A percentile compares a stretch with the other conserved stretches of the same genome.
These are phyloP conservation scores for Semnornis frantzii DNA, from an alignment of 2,113 vertebrate species.

Conservation along the genomic window DNA sequence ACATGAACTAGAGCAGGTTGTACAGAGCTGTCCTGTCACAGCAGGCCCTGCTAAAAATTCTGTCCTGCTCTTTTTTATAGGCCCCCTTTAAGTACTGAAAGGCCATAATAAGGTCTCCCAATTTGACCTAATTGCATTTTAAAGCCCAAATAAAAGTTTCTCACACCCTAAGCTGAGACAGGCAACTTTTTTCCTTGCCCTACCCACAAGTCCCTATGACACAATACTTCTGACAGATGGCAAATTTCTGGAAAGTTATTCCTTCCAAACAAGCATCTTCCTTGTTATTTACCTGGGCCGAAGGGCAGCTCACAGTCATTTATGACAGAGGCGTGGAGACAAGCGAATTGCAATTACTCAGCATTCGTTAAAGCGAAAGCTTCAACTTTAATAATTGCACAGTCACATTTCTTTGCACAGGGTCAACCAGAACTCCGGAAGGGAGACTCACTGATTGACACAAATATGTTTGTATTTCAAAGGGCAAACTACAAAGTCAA, in stretches of 20 bases:
- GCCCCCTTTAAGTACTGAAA: no score
- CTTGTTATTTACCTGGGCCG: slow-evolving; percentile 11
- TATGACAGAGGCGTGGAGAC: background rate
- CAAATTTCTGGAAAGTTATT: slow-evolving; percentile 10
- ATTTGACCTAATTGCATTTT: background rate
- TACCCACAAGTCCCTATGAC: background rate
- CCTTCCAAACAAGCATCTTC: background rate
- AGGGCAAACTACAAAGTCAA: slow-evolving; percentile 61
- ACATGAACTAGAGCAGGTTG: no score
- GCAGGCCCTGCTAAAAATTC: no score
- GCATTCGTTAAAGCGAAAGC: background rate
- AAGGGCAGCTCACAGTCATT: background rate
- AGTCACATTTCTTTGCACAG: slow-evolving; percentile 48
- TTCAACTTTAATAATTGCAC: slow-evolving; percentile 58
- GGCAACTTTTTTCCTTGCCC: background rate
- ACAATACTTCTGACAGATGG: background rate
- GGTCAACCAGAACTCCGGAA: slow-evolving; percentile 47
- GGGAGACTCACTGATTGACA: slow-evolving; percentile 50
- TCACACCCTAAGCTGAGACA: background rate
- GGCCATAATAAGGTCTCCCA: no score
- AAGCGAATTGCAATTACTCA: slow-evolving; percentile 42
- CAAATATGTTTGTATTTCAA: slow-evolving; percentile 61
- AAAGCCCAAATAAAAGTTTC: background rate
- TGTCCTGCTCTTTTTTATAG: no score
- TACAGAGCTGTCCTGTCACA: no score